A percentile compares a stretch with the other conserved stretches of the same genome.
Conservation (phyloP, 2,797 vertebrate genomes). For the Cossypha heuglini region DNA sequence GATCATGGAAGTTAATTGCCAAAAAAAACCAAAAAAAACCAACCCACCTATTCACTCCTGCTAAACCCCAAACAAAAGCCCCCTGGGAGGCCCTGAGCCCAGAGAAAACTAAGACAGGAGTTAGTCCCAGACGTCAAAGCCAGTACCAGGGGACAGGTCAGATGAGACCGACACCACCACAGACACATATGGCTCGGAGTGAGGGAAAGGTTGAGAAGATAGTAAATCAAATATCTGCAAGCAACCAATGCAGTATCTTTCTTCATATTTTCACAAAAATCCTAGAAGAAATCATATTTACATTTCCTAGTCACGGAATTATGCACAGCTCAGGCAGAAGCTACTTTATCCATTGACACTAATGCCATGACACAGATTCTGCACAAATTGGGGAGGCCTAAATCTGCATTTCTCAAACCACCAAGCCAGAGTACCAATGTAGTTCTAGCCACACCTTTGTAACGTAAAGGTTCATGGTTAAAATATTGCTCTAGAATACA, state of each 20-base stretch:
- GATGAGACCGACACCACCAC: background rate
- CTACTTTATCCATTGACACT: background rate
- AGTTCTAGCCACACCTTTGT: background rate
- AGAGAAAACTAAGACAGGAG: background rate
- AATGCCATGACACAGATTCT: background rate
- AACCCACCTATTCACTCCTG: background rate
- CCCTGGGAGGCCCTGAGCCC: background rate
- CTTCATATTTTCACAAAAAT: background rate
- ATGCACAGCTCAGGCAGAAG: background rate
- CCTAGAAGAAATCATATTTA: background rate
- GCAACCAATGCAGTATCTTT: background rate
- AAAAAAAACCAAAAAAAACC: background rate
- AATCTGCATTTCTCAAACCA: background rate
- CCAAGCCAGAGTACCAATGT: background rate
- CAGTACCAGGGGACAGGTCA: background rate
- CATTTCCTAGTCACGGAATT: background rate
- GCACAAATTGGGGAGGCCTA: background rate
- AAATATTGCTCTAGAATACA: background rate
- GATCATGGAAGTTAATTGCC: background rate
- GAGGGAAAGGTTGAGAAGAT: background rate
- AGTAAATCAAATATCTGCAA: background rate
- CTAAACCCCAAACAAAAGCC: background rate
- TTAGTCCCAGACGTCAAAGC: background rate
- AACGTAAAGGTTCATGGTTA: fast-evolving
- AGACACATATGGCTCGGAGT: background rate